A percentile compares a stretch with the other conserved stretches of the same genome.
These are phyloP conservation scores for Sciurus carolinensis DNA, from an alignment of 2,797 vertebrate genomes.

Conservation along the genomic window DNA sequence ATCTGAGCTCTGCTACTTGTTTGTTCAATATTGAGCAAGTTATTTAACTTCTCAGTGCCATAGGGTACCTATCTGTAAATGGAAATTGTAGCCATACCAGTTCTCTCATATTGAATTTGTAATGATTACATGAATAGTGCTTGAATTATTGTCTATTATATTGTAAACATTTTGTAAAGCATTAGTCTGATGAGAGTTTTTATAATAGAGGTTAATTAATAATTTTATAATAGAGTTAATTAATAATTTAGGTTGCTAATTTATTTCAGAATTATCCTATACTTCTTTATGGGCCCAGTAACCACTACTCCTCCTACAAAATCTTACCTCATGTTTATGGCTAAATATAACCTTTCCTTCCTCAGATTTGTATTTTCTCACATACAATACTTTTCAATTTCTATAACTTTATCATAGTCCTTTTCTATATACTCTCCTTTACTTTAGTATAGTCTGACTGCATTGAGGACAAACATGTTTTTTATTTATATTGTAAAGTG, in stretches of 20 bases:
- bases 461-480: background rate
- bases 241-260: background rate
- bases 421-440: conserved; percentile 11
- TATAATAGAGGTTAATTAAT: background rate
- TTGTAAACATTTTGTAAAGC: conserved; percentile 6
- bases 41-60: background rate
- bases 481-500: background rate
- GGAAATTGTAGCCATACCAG: background rate
- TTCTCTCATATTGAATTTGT: background rate
- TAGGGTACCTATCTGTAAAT: background rate
- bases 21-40: background rate
- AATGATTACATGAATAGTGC: background rate
- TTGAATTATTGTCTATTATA: background rate
- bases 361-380: conserved; percentile 17
- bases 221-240: too few species aligned
- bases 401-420: background rate
- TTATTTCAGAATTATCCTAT: conserved; percentile 35
- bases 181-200: background rate
- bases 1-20: background rate
- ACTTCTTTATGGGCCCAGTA: background rate
- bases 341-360: background rate
- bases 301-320: background rate
- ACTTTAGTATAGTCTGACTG: background rate
- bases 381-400: background rate
- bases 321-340: background rate